Conservation (phyloP, 2,888 invertebrate species). For the Osedax fenrisi region DNA sequence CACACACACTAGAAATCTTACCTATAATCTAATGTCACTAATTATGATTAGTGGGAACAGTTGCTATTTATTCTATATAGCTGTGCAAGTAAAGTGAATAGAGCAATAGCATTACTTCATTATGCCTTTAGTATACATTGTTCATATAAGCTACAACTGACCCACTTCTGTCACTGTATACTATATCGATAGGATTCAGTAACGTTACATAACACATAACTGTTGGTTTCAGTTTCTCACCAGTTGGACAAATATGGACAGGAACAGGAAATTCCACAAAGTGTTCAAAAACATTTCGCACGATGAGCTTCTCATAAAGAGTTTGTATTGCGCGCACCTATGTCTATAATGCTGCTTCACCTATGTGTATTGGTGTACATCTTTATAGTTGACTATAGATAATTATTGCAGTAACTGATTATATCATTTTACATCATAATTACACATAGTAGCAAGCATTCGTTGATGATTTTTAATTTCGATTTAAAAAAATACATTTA, state of each 20-base stretch:
- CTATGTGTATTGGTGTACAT: background rate
- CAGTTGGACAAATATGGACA: background rate
- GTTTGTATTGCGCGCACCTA: background rate
- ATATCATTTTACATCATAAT: too few species aligned
- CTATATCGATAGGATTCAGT: background rate
- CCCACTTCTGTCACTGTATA: too few species aligned
- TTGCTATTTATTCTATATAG: too few species aligned
- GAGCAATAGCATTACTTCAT: too few species aligned
- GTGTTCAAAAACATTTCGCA: conserved; percentile 13
- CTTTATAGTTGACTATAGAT: background rate
- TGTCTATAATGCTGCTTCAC: too few species aligned
- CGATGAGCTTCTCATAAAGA: conserved; percentile 3
- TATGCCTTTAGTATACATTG: too few species aligned
- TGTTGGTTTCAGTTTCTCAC: background rate
- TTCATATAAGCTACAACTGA: too few species aligned
- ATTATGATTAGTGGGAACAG: too few species aligned
- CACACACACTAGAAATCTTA: too few species aligned
- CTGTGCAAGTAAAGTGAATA: too few species aligned
- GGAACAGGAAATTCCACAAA: conserved; percentile 15
- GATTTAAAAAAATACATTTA: background rate
- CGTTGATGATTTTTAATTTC: background rate
- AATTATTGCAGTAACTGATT: background rate
- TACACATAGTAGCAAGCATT: background rate
- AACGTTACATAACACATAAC: background rate
- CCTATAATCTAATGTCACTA: too few species aligned